Base-by-base conservation (phyloP, 2,797 vertebrate genomes). In the Oceanodroma leucorhoa region DNA sequence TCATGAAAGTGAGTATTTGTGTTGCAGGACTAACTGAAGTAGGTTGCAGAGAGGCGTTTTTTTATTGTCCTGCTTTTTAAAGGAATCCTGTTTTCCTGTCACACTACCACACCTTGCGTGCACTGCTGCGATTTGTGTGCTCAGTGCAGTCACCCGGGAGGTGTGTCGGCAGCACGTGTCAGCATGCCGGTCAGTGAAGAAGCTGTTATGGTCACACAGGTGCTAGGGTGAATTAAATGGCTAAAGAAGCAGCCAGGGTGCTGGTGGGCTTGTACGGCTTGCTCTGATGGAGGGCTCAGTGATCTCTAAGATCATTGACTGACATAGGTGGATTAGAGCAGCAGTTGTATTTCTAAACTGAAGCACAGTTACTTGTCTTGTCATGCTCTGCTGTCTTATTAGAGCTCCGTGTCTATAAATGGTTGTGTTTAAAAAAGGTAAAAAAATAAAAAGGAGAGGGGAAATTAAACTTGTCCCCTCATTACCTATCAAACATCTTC, bases 141-240 rank as follows among this genome's bases (percentile, higher is more conserved):
- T 46, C 40, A 3, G 5, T 30, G 53, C 38, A 1, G 8, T 75
- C 24, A 20, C 50, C 54, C 2, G 4, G 26, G 55, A 51, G 40
- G 32, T 51, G 29, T 79, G 48, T 30, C n/a, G 32, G 61, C 60
- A 54, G 32, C 40, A 14, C 2, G 3, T 40, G 48, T 24, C 0
- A 0, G 19, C 0, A 0, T 45, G 57, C 22, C 0, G 5, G 41
- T 10, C 2, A 0, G 9, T 22, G 70, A 26, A 45, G 65, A 61
- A 77, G 32, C 30, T 53, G 29, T 34, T 0, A 0, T 45, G 38
- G 16, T 21, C 7, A 1, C 38, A 10, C 22, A 36, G 23, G 17
- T 50, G 27, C 40, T 70, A 61, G 22, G 29, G 36, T 83, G 41
- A 48, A 13, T 65, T 30, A 54, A 55, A 24, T 45, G 61, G 13